phyloP scores from a whole-genome alignment of 2,113 vertebrate species.

The Lagopus muta region DNA sequence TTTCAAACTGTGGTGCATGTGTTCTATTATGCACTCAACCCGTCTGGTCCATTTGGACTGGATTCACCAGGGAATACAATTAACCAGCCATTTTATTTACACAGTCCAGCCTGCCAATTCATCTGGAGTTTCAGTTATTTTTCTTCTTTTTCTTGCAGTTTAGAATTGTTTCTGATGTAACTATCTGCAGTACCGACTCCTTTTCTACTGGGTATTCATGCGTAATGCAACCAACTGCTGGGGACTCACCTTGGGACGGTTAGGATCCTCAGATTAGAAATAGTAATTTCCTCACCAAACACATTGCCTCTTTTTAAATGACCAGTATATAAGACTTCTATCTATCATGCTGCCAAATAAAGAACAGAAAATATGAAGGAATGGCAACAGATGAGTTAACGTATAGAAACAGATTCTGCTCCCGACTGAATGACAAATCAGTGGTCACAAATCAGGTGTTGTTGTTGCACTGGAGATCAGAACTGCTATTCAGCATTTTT shows the following conservation, averaged over 20 bases:
- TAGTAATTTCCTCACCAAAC: not conserved
- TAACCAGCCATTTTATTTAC: slow-evolving; percentile 67
- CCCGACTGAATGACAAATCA: not conserved
- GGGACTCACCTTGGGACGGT: not conserved
- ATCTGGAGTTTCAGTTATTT: slow-evolving; percentile 44
- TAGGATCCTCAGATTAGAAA: not conserved
- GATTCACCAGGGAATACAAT: slow-evolving; percentile 74
- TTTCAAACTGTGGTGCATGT: slow-evolving; percentile 79
- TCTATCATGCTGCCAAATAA: not conserved
- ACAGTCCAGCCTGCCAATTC: slow-evolving; percentile 44
- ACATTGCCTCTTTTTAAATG: not conserved
- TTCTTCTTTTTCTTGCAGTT: slow-evolving; percentile 16
- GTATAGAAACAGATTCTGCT: not conserved
- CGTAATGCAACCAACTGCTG: not conserved
- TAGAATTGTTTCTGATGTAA: slow-evolving; percentile 1
- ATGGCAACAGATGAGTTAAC: not conserved
- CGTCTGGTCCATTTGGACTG: slow-evolving; percentile 76
- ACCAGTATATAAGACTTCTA: not conserved
- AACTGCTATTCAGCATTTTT: not conserved
- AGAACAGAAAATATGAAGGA: not conserved
- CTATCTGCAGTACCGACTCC: not conserved
- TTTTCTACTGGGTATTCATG: not conserved
- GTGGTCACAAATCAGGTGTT: not conserved
- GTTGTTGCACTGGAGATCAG: not conserved
- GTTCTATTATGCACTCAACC: slow-evolving; percentile 78